Base-by-base conservation (phyloP, 2,888 invertebrate genomes). In the Exephanes ischioxanthus region DNA sequence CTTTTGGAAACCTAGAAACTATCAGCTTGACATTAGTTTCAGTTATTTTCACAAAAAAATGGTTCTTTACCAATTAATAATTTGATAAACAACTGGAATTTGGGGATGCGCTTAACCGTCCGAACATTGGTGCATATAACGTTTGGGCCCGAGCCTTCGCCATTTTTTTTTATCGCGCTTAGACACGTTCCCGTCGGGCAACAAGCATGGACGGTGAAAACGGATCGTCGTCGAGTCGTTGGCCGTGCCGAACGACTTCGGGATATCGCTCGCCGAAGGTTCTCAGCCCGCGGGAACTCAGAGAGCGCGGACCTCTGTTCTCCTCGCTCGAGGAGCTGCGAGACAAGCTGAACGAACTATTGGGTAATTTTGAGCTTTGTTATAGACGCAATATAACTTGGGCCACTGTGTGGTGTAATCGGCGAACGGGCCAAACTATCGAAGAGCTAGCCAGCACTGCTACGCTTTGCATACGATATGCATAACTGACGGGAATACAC, bases 281-380 rank as follows among this genome's bases (percentile, higher is more conserved):
- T 51, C 75, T 88, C 41, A 75, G 83, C 55, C 53, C 75, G 48
- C 86, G 86, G 37, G 86, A 88, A 72, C 77, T 88, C 9, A 75
- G 87, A 61, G 87, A 88, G 22, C 87, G 86, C 53, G 90, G 88
- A 55, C 93, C 94, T 53, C 87, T 93, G 70, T 94, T 94, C 85
- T 92, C 92, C 22, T 93, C 94, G 19, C 89, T 94, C 67, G 93
- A 93, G 79, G 93, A 94, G 77, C 88, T 94, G 61, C 93, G 92
- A 81, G 93, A 93, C 88, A 94, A 92, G 87, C 89, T 94, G 68
- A 89, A 91, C 79, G 91, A 93, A 86, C 91, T 94, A 67, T 87
- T 93, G 89, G 94, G 93, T 94, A 93, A 93, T 87, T 85, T 63
- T 63, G 30, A 33, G 30, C 16, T 16, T 26, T 63, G 16, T 45